Percentiles rank a stretch among this genome's conserved stretches.
These are phyloP conservation scores for Euura lappo DNA, from an alignment of 1,140 invertebrate genomes.

Conservation along the genomic window DNA sequence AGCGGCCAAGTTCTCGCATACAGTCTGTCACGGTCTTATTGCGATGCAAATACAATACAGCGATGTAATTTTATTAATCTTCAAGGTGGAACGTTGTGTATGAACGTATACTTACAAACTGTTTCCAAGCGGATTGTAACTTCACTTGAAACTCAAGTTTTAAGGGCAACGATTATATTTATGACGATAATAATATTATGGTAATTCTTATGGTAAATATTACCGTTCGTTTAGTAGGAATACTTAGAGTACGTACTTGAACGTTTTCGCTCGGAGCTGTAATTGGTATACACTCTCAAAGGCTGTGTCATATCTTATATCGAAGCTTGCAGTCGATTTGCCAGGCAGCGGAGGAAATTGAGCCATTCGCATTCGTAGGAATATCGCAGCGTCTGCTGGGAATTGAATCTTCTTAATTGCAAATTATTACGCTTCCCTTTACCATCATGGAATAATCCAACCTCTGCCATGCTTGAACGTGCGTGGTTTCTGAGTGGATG, in stretches of 20 bases:
- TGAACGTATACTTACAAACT: no score
- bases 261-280: no score
- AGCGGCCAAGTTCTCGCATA: no score
- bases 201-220: background rate
- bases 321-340: background rate
- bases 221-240: no score
- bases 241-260: no score
- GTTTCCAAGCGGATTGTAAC: background rate
- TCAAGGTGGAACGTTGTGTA: no score
- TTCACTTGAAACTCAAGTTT: background rate
- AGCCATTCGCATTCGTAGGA: background rate
- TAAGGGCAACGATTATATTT: background rate
- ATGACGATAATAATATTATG: conserved; percentile 4
- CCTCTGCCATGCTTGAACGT: conserved; percentile 16
- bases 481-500: background rate
- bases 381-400: conserved; percentile 9
- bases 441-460: conserved; percentile 26
- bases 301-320: no score
- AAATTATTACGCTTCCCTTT: conserved; percentile 26
- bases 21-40: no score
- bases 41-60: background rate
- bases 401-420: conserved; percentile 28
- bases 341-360: background rate
- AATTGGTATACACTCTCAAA: no score
- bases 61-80: conserved; percentile 21